These are phyloP conservation scores for Parnassius apollo DNA, from an alignment of 2,888 invertebrate genomes.

Conservation along the genomic window DNA sequence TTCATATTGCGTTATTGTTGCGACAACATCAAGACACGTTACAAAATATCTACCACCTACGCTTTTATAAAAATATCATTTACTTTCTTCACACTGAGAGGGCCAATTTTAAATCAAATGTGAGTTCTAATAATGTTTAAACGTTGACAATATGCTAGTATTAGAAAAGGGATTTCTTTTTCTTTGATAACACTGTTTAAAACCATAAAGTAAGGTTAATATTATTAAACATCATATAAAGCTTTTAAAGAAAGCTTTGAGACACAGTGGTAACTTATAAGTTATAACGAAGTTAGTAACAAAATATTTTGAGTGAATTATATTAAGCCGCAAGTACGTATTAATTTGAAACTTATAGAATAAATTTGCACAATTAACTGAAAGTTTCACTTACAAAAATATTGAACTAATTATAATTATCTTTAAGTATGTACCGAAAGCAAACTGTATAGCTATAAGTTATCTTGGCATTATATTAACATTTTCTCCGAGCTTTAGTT, in stretches of 20 bases:
- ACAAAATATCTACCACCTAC: conserved; percentile 43
- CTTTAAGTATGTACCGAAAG: conserved; percentile 5
- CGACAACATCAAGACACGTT: conserved; percentile 43
- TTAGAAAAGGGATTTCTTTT: too few species aligned
- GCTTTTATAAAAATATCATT: conserved; percentile 58
- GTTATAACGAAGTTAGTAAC: conserved; percentile 7
- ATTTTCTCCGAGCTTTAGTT: conserved; percentile 5
- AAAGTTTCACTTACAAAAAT: conserved; percentile 1
- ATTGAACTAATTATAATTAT: conserved; percentile 15
- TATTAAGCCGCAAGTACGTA: conserved; percentile 31
- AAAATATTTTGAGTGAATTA: conserved; percentile 26
- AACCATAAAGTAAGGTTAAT: too few species aligned
- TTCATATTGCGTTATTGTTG: conserved; percentile 55
- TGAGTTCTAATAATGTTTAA: neutral
- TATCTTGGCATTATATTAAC: conserved; percentile 7
- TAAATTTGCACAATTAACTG: neutral
- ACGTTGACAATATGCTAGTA: too few species aligned
- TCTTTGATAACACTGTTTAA: too few species aligned
- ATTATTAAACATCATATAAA: too few species aligned
- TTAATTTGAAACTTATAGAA: conserved; percentile 15
- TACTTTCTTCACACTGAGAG: conserved; percentile 33
- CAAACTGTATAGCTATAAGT: conserved; percentile 10
- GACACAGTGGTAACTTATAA: conserved; percentile 6
- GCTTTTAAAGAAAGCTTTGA: neutral
- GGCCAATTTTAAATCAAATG: conserved; percentile 15